Conservation (phyloP, 2,888 invertebrate genomes). For the Achlya flavicornis region DNA sequence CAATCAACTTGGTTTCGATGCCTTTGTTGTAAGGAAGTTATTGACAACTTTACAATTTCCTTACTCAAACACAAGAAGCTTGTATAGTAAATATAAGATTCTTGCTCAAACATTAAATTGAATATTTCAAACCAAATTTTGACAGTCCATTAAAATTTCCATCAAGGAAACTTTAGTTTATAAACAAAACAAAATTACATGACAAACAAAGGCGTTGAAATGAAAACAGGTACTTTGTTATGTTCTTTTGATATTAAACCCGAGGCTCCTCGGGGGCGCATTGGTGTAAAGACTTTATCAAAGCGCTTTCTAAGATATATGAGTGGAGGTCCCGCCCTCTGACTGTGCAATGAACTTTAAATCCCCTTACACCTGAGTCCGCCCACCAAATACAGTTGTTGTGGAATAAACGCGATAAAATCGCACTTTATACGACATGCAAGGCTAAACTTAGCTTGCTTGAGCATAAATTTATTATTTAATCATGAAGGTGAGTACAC, state of each 20-base stretch:
- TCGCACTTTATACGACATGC: constrained; percentile 69
- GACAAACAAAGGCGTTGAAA: constrained; percentile 27
- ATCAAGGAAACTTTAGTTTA: constrained; percentile 14
- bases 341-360: constrained; percentile 80
- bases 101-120: constrained; percentile 10
- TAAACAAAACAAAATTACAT: constrained; percentile 25
- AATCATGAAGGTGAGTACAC: constrained; percentile 26
- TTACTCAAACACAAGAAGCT: background rate
- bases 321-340: constrained; percentile 67
- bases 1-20: background rate
- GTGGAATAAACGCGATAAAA: constrained; percentile 70
- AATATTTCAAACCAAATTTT: constrained; percentile 11
- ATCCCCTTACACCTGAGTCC: constrained; percentile 74
- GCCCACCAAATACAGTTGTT: constrained; percentile 78
- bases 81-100: too few species aligned
- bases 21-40: background rate
- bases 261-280: constrained; percentile 51
- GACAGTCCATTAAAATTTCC: constrained; percentile 8
- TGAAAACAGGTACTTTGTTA: constrained; percentile 25
- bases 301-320: constrained; percentile 71
- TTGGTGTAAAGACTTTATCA: constrained; percentile 67
- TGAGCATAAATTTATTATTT: constrained; percentile 53
- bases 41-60: background rate
- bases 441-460: constrained; percentile 55
- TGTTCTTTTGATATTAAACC: constrained; percentile 54